Evolutionary conservation across 1,140 invertebrate species (phyloP).

Genomic region (Pseudomyrmex sp.): DNA sequence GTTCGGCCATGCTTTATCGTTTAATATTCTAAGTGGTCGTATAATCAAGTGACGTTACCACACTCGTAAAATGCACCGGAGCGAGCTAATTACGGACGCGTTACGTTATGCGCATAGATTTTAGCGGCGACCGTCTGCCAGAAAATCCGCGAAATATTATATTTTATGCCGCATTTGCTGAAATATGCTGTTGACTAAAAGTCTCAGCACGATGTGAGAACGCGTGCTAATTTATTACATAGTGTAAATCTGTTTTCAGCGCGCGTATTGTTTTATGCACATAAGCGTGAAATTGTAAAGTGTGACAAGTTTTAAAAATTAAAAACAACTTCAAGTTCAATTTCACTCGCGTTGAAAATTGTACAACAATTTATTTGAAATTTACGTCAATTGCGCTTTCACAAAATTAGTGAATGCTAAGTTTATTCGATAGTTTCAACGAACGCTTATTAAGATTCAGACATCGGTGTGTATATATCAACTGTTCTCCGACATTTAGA

Average conservation of each 20-base stretch:
- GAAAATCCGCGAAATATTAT: conserved; percentile 41
- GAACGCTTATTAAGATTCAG: conserved; percentile 34
- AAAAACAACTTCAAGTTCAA: background rate
- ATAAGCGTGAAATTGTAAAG: no score
- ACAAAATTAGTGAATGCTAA: background rate
- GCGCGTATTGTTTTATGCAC: no score
- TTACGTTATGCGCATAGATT: conserved; percentile 45
- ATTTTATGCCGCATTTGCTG: conserved; percentile 8
- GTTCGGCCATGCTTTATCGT: conserved; percentile 77
- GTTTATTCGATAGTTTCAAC: background rate
- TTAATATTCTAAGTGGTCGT: conserved; percentile 79
- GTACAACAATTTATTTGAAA: background rate
- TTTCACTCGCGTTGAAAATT: no score
- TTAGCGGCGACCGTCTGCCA: conserved; percentile 17
- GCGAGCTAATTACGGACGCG: conserved; percentile 62
- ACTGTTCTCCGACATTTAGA: conserved; percentile 29
- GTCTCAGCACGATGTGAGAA: conserved; percentile 4
- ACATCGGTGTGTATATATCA: conserved; percentile 10
- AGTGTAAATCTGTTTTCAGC: conserved; percentile 11
- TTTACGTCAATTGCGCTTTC: background rate
- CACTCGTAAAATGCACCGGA: conserved; percentile 69
- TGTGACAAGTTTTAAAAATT: no score
- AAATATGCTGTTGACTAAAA: background rate
- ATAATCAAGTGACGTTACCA: conserved; percentile 74
- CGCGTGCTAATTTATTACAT: background rate